Evolutionary conservation across 2,113 vertebrate genomes (phyloP).

Genomic region (Upupa epops): DNA sequence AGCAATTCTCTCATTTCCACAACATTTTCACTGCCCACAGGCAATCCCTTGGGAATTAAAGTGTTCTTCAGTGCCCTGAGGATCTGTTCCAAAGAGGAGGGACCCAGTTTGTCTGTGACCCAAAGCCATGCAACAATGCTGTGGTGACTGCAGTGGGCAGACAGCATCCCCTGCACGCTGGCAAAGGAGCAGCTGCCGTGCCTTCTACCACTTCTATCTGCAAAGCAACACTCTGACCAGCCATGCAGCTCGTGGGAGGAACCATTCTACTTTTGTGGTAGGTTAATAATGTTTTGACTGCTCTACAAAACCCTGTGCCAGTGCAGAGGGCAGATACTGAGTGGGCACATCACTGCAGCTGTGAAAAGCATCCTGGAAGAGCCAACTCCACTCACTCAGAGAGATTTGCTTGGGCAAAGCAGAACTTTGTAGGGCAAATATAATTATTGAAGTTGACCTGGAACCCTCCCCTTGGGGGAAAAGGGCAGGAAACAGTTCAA

Average conservation of each 20-base stretch:
- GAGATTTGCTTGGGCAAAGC: not conserved
- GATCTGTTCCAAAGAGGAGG: not conserved
- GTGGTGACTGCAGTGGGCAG: not conserved
- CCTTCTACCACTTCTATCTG: not conserved
- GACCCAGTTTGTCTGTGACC: not conserved
- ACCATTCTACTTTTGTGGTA: not conserved
- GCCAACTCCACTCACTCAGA: not conserved
- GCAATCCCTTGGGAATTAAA: constrained; percentile 29
- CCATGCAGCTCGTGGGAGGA: not conserved
- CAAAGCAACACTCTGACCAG: not conserved
- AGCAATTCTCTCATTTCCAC: not conserved
- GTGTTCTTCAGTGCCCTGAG: constrained; percentile 45
- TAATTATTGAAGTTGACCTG: not conserved
- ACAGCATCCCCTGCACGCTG: accelerated
- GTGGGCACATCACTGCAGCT: not conserved
- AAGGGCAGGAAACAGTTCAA: not conserved
- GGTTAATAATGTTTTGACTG: not conserved
- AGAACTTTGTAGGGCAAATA: not conserved
- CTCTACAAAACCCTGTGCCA: not conserved
- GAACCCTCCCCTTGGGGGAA: not conserved
- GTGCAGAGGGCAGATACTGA: not conserved
- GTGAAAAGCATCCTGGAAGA: not conserved
- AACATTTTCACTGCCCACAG: not conserved
- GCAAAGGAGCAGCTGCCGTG: not conserved
- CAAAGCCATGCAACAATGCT: not conserved